These are phyloP conservation scores for Steinernema hermaphroditum DNA, from an alignment of 2,888 invertebrate species.

Conservation along the genomic window DNA sequence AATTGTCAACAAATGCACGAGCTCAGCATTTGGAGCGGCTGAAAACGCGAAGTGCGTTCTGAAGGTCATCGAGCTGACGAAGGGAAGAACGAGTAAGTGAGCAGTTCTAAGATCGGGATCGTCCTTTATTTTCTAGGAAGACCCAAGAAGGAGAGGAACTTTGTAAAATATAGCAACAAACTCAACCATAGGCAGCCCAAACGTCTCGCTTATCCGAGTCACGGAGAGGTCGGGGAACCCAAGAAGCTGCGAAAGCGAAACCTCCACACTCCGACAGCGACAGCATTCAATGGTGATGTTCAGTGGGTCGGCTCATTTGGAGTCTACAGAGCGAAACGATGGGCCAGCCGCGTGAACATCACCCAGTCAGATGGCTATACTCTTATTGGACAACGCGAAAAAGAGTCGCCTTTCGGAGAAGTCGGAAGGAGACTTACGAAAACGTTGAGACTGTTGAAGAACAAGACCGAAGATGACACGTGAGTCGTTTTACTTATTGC, in stretches of 20 bases:
- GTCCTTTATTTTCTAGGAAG: too few relatives aligned
- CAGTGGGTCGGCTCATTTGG: neutral
- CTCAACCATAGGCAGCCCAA: neutral
- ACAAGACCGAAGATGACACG: slow-evolving; percentile 4
- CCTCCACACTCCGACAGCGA: neutral
- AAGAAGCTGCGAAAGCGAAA: neutral
- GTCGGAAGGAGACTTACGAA: slow-evolving; percentile 25
- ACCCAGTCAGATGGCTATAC: neutral
- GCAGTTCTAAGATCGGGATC: too few relatives aligned
- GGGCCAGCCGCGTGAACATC: neutral
- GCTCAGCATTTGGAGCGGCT: neutral
- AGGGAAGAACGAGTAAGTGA: neutral
- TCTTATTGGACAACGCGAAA: slow-evolving; percentile 5
- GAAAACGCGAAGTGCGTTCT: neutral
- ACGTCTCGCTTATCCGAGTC: neutral
- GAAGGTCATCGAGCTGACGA: neutral
- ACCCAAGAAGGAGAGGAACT: slow-evolving; percentile 14
- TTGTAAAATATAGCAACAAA: slow-evolving; percentile 1
- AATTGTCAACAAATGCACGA: slow-evolving; percentile 1
- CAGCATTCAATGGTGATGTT: slow-evolving; percentile 12
- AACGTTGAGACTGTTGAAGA: slow-evolving; percentile 1
- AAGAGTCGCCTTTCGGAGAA: slow-evolving; percentile 12
- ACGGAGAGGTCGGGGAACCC: neutral
- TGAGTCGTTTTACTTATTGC: neutral
- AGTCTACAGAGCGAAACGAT: neutral